These are phyloP conservation scores for Thymallus thymallus DNA, from an alignment of 2,113 vertebrate genomes.

Conservation along the genomic window DNA sequence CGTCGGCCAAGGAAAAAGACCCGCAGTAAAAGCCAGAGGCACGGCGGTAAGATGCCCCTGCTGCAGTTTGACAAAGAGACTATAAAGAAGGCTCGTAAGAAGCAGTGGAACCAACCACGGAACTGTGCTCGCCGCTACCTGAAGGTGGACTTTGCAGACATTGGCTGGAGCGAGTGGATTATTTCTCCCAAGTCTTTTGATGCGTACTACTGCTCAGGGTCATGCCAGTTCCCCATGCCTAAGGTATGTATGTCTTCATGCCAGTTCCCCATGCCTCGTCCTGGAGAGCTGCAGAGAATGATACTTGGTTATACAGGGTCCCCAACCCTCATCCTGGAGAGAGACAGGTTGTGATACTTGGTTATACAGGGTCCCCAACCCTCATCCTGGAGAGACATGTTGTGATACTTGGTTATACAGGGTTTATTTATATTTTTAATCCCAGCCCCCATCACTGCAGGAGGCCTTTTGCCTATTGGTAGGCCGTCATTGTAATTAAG, in stretches of 20 bases:
- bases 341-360: too few relatives aligned
- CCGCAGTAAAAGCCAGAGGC: constrained; percentile 76
- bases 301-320: too few relatives aligned
- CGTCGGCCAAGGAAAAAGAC: constrained; percentile 83
- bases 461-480: too few relatives aligned
- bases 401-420: too few relatives aligned
- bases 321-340: too few relatives aligned
- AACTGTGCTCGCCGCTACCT: constrained; percentile 89
- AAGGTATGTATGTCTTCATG: constrained; percentile 75
- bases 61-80: constrained; percentile 94
- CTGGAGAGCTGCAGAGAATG: too few relatives aligned
- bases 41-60: constrained; percentile 76
- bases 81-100: constrained; percentile 88
- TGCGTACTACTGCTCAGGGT: constrained; percentile 93
- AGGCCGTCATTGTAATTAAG: too few relatives aligned
- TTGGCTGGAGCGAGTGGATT: constrained; percentile 99
- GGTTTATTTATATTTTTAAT: too few relatives aligned
- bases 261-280: too few relatives aligned
- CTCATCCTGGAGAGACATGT: too few relatives aligned
- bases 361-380: too few relatives aligned
- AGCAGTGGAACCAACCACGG: constrained; percentile 90
- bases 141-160: constrained; percentile 96
- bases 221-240: constrained; percentile 97
- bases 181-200: constrained; percentile 97
- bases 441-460: too few relatives aligned